These are phyloP conservation scores for Agrilus cyanescens DNA, from an alignment of 2,888 invertebrate genomes.

Conservation along the genomic window DNA sequence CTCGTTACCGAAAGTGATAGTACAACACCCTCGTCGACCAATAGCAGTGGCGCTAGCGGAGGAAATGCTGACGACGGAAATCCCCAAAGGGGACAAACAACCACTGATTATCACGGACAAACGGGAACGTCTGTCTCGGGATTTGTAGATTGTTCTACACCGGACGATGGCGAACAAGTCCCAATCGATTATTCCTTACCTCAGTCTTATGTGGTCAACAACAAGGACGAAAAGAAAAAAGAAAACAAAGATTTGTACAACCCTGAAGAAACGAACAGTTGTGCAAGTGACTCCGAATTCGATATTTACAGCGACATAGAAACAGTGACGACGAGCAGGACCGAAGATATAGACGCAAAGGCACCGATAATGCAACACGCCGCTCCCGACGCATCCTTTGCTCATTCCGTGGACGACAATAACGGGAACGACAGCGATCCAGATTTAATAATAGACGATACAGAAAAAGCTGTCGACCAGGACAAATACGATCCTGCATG, in stretches of 20 bases:
- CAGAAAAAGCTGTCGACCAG: slow-evolving; percentile 29
- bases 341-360: slow-evolving; percentile 20
- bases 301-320: slow-evolving; percentile 54
- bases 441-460: slow-evolving; percentile 43
- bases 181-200: slow-evolving; percentile 27
- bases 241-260: slow-evolving; percentile 18
- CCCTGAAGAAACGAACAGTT: slow-evolving; percentile 17
- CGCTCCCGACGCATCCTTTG: background rate
- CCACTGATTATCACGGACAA: slow-evolving; percentile 3
- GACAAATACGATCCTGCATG: slow-evolving; percentile 47
- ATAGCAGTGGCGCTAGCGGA: background rate
- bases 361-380: slow-evolving; percentile 4
- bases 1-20: slow-evolving; percentile 33
- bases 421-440: slow-evolving; percentile 34
- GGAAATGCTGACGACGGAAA: slow-evolving; percentile 3
- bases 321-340: slow-evolving; percentile 32
- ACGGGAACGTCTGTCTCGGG: slow-evolving; percentile 11
- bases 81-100: background rate
- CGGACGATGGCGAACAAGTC: slow-evolving; percentile 16
- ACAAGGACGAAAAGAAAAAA: slow-evolving; percentile 15
- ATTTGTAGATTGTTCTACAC: slow-evolving; percentile 2
- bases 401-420: slow-evolving; percentile 4
- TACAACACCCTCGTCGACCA: background rate
- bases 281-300: slow-evolving; percentile 36
- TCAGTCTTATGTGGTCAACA: slow-evolving; percentile 18